Percentiles rank a stretch among this genome's conserved stretches.
Conservation (phyloP, 2,113 vertebrate genomes). For the Pterophyllum scalare region DNA sequence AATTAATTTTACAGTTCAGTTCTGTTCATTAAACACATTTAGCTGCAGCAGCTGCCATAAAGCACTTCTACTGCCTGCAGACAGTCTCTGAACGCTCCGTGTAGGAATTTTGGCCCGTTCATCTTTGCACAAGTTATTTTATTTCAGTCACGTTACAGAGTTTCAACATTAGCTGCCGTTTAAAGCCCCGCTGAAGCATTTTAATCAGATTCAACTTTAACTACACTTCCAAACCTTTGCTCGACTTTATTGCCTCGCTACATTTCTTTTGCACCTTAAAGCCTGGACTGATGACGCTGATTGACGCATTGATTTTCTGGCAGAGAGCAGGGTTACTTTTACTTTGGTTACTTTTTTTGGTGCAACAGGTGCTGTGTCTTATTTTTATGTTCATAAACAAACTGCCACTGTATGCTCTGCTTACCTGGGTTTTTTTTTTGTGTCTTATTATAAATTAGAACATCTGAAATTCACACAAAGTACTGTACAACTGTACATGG, state of each 20-base stretch:
- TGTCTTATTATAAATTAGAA: neutral
- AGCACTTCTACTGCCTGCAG: neutral
- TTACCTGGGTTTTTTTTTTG: neutral
- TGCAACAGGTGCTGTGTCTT: neutral
- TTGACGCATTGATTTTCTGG: neutral
- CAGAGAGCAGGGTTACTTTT: neutral
- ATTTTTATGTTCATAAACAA: neutral
- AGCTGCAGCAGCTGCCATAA: neutral
- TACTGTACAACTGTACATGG: neutral
- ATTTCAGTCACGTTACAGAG: accelerated
- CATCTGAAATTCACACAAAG: neutral
- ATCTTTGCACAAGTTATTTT: neutral
- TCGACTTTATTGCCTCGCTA: neutral
- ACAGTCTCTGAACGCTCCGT: neutral
- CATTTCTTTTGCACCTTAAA: neutral
- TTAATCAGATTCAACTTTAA: neutral
- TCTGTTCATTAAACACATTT: accelerated
- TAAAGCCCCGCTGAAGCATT: too few relatives aligned
- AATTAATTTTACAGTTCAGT: neutral
- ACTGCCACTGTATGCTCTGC: neutral
- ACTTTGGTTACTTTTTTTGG: neutral
- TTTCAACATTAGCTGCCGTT: neutral
- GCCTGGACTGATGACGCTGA: neutral
- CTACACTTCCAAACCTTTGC: neutral
- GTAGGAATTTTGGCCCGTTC: neutral